Evolutionary conservation across 2,888 invertebrate species (phyloP), one percentile per base, ranked within the genome.

Genomic region (Phaonia tiefii): DNA sequence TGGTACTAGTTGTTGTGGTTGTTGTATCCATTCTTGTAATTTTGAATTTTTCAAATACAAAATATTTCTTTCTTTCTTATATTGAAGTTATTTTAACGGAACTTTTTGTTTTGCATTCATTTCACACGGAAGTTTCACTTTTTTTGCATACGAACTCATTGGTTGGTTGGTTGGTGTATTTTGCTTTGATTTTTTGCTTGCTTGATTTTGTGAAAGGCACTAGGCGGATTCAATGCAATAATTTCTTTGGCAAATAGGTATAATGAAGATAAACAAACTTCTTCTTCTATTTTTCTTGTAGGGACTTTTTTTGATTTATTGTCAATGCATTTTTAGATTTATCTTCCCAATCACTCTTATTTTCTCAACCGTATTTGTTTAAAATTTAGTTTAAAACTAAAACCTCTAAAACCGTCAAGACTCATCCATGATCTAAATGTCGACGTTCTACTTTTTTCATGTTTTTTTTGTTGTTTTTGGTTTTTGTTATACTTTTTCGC

Each of bases 381-480:
- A 2, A 46, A 10, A 15, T 49, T 42, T 63, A 20, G 26, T 60
- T 63, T 39, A 37, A 39, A 42, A 22, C 39, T 10, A 31, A 31
- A 31, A 31, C 31, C n/a, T n/a, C n/a, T n/a, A n/a, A n/a, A 20
- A 69, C 22, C 65, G 44, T 71, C 65, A 71, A 65, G 65, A 65
- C 37, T 70, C 46, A 54, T 26, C 25, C 39, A 20, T 17, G 54
- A 22, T 31, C 42, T 44, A 26, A 22, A 56, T 2, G 63, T 37
- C 66, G 42, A 73, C 51, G 80, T 80, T 79, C 75, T 79, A 79
- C 75, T 80, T 74, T 77, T 75, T 73, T 39, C 54, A 37, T 39
- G 20, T 15, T 70, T 70, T 56, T 39, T 44, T 20, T 8, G 31
- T 51, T n/a, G n/a, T n/a, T 25, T 67, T 22, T 67, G 15, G 31